Conservation (phyloP, 2,797 vertebrate genomes). For the Hipposideros larvatus region DNA sequence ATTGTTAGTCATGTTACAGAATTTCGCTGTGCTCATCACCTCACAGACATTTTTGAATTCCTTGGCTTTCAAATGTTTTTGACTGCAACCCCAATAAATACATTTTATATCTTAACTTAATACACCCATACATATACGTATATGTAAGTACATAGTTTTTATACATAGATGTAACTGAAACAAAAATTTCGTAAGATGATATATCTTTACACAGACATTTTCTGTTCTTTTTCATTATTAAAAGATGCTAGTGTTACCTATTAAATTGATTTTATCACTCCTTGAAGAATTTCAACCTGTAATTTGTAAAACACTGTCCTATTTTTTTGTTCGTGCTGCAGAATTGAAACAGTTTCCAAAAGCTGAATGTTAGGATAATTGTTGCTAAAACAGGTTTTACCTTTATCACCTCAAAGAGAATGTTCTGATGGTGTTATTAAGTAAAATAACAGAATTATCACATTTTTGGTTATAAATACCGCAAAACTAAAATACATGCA, state of each 20-base stretch:
- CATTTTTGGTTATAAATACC: slow-evolving; percentile 44
- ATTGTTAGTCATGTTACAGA: background rate
- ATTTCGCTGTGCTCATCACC: slow-evolving; percentile 17
- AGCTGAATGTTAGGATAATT: background rate
- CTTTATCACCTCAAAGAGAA: slow-evolving; percentile 41
- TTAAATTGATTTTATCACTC: slow-evolving; percentile 27
- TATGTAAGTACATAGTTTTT: slow-evolving; percentile 9
- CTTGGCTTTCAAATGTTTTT: slow-evolving; percentile 44
- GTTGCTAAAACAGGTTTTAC: slow-evolving; percentile 40
- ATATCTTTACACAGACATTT: slow-evolving; percentile 11
- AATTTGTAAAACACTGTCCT: slow-evolving; percentile 27
- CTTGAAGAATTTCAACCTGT: slow-evolving; percentile 5
- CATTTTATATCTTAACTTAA: background rate
- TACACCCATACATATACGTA: background rate
- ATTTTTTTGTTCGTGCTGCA: background rate
- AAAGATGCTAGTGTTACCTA: background rate
- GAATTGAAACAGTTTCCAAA: slow-evolving; percentile 29
- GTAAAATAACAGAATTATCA: slow-evolving; percentile 25
- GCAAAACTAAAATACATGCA: slow-evolving; percentile 5
- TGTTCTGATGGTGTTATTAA: slow-evolving; percentile 41
- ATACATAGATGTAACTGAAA: background rate
- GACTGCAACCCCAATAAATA: background rate
- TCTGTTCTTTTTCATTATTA: slow-evolving; percentile 25
- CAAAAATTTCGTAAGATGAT: background rate
- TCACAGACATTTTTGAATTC: background rate